Evolutionary conservation across 2,888 invertebrate species (phyloP), one percentile per base, ranked within the genome.

Genomic region (Reticulitermes lucifugus): DNA sequence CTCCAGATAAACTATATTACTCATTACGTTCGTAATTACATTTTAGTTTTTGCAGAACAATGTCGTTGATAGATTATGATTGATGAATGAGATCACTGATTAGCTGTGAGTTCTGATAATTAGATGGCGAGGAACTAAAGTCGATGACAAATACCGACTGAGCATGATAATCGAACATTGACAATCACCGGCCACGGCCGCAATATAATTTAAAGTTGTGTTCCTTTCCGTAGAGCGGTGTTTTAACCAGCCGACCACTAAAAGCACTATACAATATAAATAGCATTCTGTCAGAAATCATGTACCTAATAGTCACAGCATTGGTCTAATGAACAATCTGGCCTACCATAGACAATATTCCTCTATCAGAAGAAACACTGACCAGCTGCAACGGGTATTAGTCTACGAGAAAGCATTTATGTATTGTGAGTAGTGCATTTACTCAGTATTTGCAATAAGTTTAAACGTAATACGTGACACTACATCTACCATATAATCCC

Each of bases 51-150:
- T 60, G 21, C 60, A 60, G 22, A 12, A 60, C 60, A n/a, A 60
- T 60, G 60, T 60, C 60, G 60, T 60, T 60, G 60, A 60, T 60
- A 60, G 60, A 60, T 60, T 60, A 60, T 60, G 60, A 60, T 60
- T 60, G 60, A 60, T 60, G 60, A 60, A 60, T 60, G 2, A 60
- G 60, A 60, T 60, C 14, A 22, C 60, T 60, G 60, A 60, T 60
- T 60, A 60, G 60, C 60, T 60, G 60, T n/a, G 51, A 22, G 60
- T 60, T 12, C 60, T 21, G 18, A 12, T 60, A 21, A 60, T 60
- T 18, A 60, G 60, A 21, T 60, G 60, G 6, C 18, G 60, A 60
- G 12, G 60, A 60, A 51, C 4, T 35, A 35, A 25, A n/a, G 18
- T 60, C 6, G 14, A 60, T n/a, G 60, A 60, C 60, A 60, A n/a